Conservation (phyloP, 2,888 invertebrate species). For the Linnaemya vulpina region DNA sequence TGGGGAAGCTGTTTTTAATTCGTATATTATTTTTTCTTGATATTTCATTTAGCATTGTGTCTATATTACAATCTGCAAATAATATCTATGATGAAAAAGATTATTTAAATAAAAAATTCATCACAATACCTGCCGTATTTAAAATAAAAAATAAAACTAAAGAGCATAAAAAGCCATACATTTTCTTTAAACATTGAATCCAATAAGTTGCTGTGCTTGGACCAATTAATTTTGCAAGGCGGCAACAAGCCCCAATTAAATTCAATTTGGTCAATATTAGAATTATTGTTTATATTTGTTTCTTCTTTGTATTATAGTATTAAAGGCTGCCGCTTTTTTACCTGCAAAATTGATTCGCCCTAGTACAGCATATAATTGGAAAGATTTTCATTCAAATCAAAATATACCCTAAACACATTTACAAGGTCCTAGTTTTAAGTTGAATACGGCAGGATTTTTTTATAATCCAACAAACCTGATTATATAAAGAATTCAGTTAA, state of each 20-base stretch:
- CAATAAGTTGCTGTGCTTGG: not conserved
- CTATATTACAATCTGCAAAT: not conserved
- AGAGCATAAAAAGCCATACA: too few species aligned
- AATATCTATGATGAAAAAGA: not conserved
- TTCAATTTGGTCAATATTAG: too few species aligned
- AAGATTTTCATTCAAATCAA: too few species aligned
- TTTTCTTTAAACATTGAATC: not conserved
- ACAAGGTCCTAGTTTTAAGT: not conserved
- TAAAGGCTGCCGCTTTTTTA: too few species aligned
- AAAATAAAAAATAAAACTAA: not conserved
- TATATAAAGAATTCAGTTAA: not conserved
- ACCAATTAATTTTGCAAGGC: too few species aligned
- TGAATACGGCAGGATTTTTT: not conserved
- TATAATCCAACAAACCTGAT: conserved; percentile 4
- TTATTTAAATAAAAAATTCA: too few species aligned
- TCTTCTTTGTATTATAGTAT: too few species aligned
- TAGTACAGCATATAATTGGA: too few species aligned
- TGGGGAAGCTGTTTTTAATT: not conserved
- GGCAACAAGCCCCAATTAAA: too few species aligned
- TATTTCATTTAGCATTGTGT: not conserved
- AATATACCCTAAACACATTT: too few species aligned
- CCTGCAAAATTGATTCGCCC: too few species aligned
- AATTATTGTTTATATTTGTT: too few species aligned
- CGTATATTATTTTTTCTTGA: conserved; percentile 6
- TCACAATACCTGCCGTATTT: not conserved